Percentiles rank a stretch among this genome's conserved stretches.
These are phyloP conservation scores for Nycticebus coucang DNA, from an alignment of 2,113 vertebrate genomes.

Conservation along the genomic window DNA sequence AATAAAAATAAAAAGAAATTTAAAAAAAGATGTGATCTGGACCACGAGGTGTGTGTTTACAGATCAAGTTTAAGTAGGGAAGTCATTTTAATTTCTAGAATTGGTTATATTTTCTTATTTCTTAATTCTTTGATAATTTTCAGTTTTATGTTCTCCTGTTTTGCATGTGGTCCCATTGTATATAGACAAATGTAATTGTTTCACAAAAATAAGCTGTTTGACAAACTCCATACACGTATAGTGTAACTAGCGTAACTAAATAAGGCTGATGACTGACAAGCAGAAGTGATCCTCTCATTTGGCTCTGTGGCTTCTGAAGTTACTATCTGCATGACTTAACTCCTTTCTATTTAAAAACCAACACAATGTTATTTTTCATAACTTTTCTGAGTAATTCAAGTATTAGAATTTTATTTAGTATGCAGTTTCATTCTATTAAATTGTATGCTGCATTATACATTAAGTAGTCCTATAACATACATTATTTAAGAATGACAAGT, in stretches of 20 bases:
- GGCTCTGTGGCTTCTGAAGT: background rate
- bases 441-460: background rate
- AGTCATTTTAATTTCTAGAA: background rate
- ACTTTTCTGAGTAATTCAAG: background rate
- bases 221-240: background rate
- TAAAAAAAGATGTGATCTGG: background rate
- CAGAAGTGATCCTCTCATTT: background rate
- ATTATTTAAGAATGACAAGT: background rate
- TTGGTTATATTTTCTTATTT: background rate
- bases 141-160: background rate
- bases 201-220: background rate
- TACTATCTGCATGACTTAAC: background rate
- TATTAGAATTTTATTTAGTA: background rate
- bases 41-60: background rate
- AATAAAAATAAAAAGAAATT: too few species aligned
- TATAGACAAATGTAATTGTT: background rate
- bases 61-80: background rate
- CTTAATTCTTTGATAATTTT: background rate
- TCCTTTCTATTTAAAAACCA: background rate
- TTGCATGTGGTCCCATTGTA: background rate
- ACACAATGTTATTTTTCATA: slow-evolving; percentile 31
- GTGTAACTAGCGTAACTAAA: background rate
- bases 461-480: background rate
- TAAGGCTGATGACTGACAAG: background rate
- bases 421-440: background rate